These are phyloP conservation scores for Euura saliciscinereae DNA, from an alignment of 1,140 invertebrate species.

Conservation along the genomic window DNA sequence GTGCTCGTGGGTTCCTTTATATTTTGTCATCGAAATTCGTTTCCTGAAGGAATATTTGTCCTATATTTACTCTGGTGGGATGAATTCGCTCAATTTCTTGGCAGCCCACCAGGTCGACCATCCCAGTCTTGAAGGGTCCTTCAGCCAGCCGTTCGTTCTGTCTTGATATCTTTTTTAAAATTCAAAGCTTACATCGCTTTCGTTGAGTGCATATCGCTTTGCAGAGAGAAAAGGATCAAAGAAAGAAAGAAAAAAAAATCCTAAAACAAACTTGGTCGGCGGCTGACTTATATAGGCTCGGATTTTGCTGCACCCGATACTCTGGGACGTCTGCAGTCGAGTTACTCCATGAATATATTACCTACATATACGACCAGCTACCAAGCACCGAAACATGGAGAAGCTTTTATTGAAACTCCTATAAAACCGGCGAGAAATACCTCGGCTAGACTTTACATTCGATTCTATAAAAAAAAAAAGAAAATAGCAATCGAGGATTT, in stretches of 20 bases:
- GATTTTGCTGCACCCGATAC: no score
- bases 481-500: no score
- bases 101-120: background rate
- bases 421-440: background rate
- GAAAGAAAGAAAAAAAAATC: background rate
- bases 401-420: background rate
- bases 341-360: no score
- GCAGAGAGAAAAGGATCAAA: background rate
- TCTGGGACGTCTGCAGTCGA: no score
- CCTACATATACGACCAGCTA: no score
- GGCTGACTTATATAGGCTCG: background rate
- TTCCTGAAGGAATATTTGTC: slow-evolving; percentile 1
- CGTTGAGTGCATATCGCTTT: background rate
- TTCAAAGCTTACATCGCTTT: slow-evolving; percentile 5
- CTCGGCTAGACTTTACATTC: no score
- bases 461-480: no score
- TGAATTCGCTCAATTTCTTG: background rate
- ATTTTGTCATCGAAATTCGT: background rate
- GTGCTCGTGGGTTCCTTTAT: background rate
- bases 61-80: background rate
- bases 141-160: background rate
- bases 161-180: slow-evolving; percentile 6
- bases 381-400: background rate
- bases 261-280: background rate
- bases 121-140: background rate